Base-by-base conservation (phyloP, 2,888 invertebrate genomes). In the Trissoscelio sp. region DNA sequence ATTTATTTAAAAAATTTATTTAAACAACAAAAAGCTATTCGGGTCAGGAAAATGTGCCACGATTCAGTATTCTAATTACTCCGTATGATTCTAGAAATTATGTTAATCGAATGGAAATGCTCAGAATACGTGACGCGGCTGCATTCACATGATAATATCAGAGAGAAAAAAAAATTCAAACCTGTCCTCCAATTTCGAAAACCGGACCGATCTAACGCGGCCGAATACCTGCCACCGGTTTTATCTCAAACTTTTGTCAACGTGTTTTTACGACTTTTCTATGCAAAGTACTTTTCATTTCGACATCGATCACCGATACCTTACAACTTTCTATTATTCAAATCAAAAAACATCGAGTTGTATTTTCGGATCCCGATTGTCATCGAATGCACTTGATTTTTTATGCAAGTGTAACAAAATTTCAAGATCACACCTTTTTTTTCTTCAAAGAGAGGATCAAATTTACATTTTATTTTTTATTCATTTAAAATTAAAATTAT, bases 251-350 rank as follows among this genome's bases (percentile, higher is more conserved):
- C n/a, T 75, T 58, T 58, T 66, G 57, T 75, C 42, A 66, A 34
- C 58, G 11, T 16, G 14, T 39, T 24, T 79, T 79, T 79, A 79
- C 62, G 53, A 24, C 73, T 67, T 73, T 79, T 73, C 73, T 73
- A 73, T 79, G 79, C 31, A 67, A 79, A 79, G 67, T 34, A 31
- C 60, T 60, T 34, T 73, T 46, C 58, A 60, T 79, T 66, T 72
- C 66, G 42, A 55, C 64, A 73, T 72, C 72, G 66, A 72, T 60
- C 46, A 28, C 67, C 39, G 44, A 70, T 44, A 53, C 12, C 31
- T 34, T n/a, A n/a, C 16, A 42, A 79, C 79, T 79, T 79, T 79
- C 79, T 79, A 67, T 79, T 79, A 79, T 79, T 73, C 34, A 62
- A 79, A 79, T 73, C 16, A 7, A 11, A 48, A 67, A 42, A 46